Evolutionary conservation across 2,888 invertebrate species (phyloP).

Genomic region (Leptarthrus brevirostris): DNA sequence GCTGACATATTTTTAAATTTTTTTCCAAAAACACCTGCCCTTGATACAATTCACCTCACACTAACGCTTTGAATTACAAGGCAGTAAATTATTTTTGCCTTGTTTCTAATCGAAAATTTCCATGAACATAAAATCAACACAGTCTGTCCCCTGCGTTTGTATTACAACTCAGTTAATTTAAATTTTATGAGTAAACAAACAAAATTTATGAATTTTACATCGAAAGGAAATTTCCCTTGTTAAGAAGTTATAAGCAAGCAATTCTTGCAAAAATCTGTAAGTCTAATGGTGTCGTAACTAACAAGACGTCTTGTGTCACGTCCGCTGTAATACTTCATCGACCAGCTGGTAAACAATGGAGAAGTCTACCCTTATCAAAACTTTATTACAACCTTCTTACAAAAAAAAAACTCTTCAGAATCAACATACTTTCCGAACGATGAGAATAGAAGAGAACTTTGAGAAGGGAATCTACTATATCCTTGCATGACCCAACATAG

Average conservation of each 20-base stretch:
- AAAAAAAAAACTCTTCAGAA: conserved; percentile 2
- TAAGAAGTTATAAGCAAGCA: background rate
- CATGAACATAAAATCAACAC: background rate
- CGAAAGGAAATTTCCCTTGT: background rate
- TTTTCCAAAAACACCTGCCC: too few species aligned
- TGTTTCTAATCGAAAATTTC: background rate
- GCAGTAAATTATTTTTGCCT: too few species aligned
- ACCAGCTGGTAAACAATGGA: conserved; percentile 33
- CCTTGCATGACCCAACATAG: background rate
- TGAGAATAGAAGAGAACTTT: background rate
- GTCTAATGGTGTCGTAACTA: background rate
- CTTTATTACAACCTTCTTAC: conserved; percentile 1
- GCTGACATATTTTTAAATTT: too few species aligned
- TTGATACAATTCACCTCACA: too few species aligned
- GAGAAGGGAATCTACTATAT: background rate
- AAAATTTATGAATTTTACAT: conserved; percentile 1
- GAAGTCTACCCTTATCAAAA: conserved; percentile 36
- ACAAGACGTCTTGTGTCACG: background rate
- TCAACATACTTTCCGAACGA: conserved; percentile 24
- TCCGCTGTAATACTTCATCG: background rate
- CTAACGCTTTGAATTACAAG: too few species aligned
- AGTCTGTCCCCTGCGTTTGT: background rate
- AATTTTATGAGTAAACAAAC: background rate
- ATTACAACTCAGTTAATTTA: background rate
- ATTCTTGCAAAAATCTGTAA: background rate